A percentile compares a stretch with the other conserved stretches of the same genome.
Evolutionary conservation across 2,113 vertebrate species (phyloP).

Genomic region (Thalassoma bifasciatum): DNA sequence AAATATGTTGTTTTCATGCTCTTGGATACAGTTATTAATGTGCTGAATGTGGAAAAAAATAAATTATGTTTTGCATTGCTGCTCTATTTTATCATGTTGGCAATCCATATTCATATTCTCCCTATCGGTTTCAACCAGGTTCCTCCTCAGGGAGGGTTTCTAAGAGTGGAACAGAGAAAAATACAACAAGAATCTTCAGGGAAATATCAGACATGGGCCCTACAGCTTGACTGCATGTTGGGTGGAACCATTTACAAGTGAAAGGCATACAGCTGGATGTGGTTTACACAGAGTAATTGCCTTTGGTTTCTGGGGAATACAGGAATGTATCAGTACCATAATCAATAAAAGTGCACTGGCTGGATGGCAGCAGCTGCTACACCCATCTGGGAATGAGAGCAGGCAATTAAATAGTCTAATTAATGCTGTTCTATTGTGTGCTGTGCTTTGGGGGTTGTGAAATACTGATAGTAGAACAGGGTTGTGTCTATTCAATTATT

Average conservation of each 20-base stretch:
- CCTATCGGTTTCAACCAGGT: conserved; percentile 45
- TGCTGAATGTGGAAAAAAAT: conserved; percentile 53
- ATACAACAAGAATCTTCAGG: conserved; percentile 59
- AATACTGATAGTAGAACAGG: conserved; percentile 43
- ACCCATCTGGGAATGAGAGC: conserved; percentile 68
- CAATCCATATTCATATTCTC: conserved; percentile 70
- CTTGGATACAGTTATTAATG: conserved; percentile 59
- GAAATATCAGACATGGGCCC: conserved; percentile 66
- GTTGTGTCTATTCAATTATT: conserved; percentile 37
- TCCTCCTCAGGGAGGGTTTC: conserved; percentile 61
- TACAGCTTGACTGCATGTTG: conserved; percentile 67
- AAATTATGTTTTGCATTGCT: conserved; percentile 33
- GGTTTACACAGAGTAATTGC: conserved; percentile 79
- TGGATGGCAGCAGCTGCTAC: conserved; percentile 70
- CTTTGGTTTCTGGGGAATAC: conserved; percentile 75
- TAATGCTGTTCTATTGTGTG: conserved; percentile 72
- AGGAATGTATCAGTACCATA: conserved; percentile 72
- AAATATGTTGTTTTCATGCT: conserved; percentile 32
- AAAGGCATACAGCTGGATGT: conserved; percentile 72
- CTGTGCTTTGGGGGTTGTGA: conserved; percentile 49
- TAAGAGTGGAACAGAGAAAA: conserved; percentile 47
- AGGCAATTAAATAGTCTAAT: conserved; percentile 77
- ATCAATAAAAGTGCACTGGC: conserved; percentile 77
- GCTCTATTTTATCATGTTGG: conserved; percentile 51
- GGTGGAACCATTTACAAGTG: conserved; percentile 67